Percentiles rank a stretch among this genome's conserved stretches.
Conservation (phyloP, 2,113 vertebrate genomes). For the Varanus salvator region DNA sequence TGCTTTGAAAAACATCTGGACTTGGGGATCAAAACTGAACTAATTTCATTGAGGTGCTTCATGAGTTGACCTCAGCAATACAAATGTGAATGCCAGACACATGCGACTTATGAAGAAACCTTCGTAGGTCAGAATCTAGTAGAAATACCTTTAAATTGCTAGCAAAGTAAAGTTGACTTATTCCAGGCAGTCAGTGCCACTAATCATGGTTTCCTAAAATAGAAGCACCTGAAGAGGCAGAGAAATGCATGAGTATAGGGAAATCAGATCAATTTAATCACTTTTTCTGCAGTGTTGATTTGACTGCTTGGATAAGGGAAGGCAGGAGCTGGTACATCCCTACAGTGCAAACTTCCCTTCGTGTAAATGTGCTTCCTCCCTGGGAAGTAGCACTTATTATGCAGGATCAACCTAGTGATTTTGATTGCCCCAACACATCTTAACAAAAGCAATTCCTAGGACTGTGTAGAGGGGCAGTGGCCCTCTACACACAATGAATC, state of each 20-base stretch:
- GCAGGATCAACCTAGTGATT: neutral
- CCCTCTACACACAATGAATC: no score
- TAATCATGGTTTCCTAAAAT: neutral
- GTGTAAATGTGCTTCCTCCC: neutral
- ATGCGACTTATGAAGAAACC: neutral
- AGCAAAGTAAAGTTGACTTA: neutral
- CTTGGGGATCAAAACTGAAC: neutral
- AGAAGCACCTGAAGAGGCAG: no score
- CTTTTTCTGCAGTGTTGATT: no score
- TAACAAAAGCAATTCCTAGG: neutral
- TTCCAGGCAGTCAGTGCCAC: neutral
- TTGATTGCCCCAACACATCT: constrained; percentile 1
- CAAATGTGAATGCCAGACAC: no score
- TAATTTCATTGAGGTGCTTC: neutral
- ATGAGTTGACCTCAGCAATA: neutral
- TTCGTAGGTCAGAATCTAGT: no score
- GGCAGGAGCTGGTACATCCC: neutral
- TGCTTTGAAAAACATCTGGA: neutral
- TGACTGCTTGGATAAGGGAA: neutral
- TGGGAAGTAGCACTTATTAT: neutral
- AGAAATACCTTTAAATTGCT: neutral
- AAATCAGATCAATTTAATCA: neutral
- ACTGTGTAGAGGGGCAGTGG: constrained; percentile 10
- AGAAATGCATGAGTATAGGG: neutral
- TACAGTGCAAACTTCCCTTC: neutral